Percentiles rank a stretch among this genome's conserved stretches.
These are phyloP conservation scores for Hyposoter dolosus DNA, from an alignment of 2,888 invertebrate genomes.

Conservation along the genomic window DNA sequence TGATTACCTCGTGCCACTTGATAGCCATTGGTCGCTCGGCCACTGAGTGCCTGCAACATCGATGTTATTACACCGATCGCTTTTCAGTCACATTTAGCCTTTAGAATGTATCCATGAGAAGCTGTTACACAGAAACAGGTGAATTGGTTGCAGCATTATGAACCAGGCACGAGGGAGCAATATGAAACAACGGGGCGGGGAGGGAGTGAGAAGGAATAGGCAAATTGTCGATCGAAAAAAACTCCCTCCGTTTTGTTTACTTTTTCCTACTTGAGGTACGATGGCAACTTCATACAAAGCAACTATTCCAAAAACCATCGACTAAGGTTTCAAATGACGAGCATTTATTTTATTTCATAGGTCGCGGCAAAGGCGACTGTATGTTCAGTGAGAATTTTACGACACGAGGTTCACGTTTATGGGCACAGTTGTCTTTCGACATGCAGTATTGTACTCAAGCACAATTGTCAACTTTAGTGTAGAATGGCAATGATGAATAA, in stretches of 20 bases:
- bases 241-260: not conserved
- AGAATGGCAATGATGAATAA: not conserved
- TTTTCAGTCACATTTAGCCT: conserved; percentile 48
- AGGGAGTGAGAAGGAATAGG: not conserved
- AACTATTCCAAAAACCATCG: not conserved
- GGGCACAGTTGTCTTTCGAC: too few relatives aligned
- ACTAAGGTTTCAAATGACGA: not conserved
- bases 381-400: not conserved
- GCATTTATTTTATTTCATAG: not conserved
- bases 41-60: conserved; percentile 54
- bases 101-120: conserved; percentile 46
- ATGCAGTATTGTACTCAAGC: not conserved
- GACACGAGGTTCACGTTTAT: not conserved
- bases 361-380: not conserved
- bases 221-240: not conserved
- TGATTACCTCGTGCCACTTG: conserved; percentile 84
- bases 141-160: conserved; percentile 37
- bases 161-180: conserved; percentile 8
- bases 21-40: conserved; percentile 80
- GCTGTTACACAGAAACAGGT: conserved; percentile 15
- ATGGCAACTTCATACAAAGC: not conserved
- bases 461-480: not conserved
- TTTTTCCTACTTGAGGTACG: not conserved
- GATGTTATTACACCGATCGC: conserved; percentile 17
- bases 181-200: not conserved